Evolutionary conservation across 92 coral and sea anemone species (phyloP), one percentile per base, ranked within the genome.

Genomic region (Porites cylindrica): DNA sequence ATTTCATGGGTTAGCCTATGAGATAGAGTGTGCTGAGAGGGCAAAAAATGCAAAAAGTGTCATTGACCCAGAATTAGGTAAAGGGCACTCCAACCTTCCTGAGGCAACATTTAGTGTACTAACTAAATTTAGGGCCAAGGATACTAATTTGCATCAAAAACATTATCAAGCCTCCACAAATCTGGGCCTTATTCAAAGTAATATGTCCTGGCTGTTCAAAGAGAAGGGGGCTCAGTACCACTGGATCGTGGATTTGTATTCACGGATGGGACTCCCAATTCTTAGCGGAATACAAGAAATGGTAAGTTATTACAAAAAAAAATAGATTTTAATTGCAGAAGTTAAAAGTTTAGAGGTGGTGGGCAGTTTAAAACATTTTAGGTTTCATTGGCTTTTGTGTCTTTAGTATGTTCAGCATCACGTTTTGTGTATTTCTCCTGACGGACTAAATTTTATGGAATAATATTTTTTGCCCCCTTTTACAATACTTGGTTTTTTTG

Each of bases 171-270:
- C 77, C 9, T 52, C 85, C 17, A 86, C 78, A 54, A 79, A 68
- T 70, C 51, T 69, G 52, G 62, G 71, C 68, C 82, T 86, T 13
- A 29, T 86, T 58, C 85, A 86, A 19, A 70, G 78, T 10, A 76
- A 53, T 60, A 85, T 85, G 89, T 70, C 90, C 47, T 87, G 90
- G 93, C 76, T 78, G 52, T 82, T 72, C 82, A 77, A 67, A 62
- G 51, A 18, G 11, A 71, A 75, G 51, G 90, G 93, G 65, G 76
- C 85, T 50, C 70, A 85, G 54, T 86, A 90, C 84, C 93, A 86
- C 80, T 90, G 93, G 91, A 76, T 79, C 13, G 6, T 13, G 19
- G 86, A 87, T 8, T 43, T 87, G 62, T 80, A 80, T 52, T 63
- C 60, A 13, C 23, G 59, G 61, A 80, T 80, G 85, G 85, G 85